Evolutionary conservation across 2,888 invertebrate genomes (phyloP), one percentile per base, ranked within the genome.

Genomic region (Ormyrus rosae): DNA sequence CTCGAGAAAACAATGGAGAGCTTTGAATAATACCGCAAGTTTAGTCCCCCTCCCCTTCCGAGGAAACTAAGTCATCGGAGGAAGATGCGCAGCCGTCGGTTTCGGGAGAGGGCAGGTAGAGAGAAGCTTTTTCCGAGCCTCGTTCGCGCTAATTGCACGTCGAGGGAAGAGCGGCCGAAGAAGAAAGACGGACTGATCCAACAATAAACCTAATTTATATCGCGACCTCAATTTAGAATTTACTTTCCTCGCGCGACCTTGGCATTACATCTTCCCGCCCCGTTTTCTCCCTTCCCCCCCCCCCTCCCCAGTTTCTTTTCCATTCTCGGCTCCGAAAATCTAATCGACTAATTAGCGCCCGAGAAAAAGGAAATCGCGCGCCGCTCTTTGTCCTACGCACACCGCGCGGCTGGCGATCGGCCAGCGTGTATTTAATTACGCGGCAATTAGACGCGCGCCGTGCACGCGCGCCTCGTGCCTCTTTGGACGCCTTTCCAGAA

Each of bases 221-320:
- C 48, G 34, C 72, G 71, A 53, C 68, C 78, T 64, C 53, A 61
- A 74, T 78, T 79, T 51, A 60, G 61, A 71, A 79, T 75, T 76
- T 65, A 75, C 68, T 79, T 78, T 79, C 76, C 67, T 76, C 69
- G 11, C 69, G 11, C 65, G 74, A 74, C 82, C 76, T 81, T 81
- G 78, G 51, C 78, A 81, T 81, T 75, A 74, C 68, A 69, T 72
- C 78, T 83, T 72, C 48, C 5, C 51, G 10, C 53, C 34, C 34
- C 34, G 0, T 34, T 34, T 4, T 34, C 4, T 34, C 19, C 19
- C 19, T 19, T 19, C 19, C 19, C 19, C 1, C 19, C 19, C 19
- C 19, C 1, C 19, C 19, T 1, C 34, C 4, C 4, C 34, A 3
- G 34, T 34, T 34, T 34, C 34, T 34, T 34, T 34, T 34, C 34